Evolutionary conservation across 1,140 invertebrate species (phyloP), one percentile per base, ranked within the genome.

Genomic region (Ceratina australensis): DNA sequence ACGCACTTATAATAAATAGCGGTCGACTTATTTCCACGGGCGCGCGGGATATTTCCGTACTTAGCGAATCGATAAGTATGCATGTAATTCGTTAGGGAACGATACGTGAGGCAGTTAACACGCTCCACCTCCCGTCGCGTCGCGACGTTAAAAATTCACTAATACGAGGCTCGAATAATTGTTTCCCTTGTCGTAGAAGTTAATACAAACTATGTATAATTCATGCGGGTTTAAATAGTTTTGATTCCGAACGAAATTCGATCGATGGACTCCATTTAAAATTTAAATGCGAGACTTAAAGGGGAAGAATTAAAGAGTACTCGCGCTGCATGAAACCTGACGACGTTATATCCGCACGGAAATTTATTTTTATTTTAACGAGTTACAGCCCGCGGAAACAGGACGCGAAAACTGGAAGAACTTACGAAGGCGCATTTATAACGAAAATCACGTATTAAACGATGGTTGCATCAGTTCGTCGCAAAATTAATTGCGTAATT

Each of bases 191-290:
- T 61, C 61, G 47, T 66, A 42, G 65, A 79, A 79, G 72, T 75
- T 79, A 76, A 79, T 75, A 65, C 59, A 79, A 74, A 79, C 78
- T 79, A 79, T 75, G 78, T 79, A 87, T 89, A 89, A 89, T 88
- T 88, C 79, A 89, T 89, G 84, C 86, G 83, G 81, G 81, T 64
- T 87, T 86, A 82, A 85, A 82, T 80, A 85, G 79, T 89, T 88
- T 89, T 87, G 87, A 85, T 87, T 83, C 81, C 78, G 22, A 59
- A 77, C 79, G 76, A 87, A 86, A 85, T 79, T 87, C 81, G 72
- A 73, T 72, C 76, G 78, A 82, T 82, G 78, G 60, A 69, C 56
- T 71, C 80, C 78, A 76, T 87, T 87, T 89, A 65, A 82, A 88
- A 89, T 87, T 88, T 84, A 87, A 87, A 88, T 88, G 81, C 81